phyloP scores from a whole-genome alignment of 1,140 invertebrate species.

The Planococcus citri region DNA sequence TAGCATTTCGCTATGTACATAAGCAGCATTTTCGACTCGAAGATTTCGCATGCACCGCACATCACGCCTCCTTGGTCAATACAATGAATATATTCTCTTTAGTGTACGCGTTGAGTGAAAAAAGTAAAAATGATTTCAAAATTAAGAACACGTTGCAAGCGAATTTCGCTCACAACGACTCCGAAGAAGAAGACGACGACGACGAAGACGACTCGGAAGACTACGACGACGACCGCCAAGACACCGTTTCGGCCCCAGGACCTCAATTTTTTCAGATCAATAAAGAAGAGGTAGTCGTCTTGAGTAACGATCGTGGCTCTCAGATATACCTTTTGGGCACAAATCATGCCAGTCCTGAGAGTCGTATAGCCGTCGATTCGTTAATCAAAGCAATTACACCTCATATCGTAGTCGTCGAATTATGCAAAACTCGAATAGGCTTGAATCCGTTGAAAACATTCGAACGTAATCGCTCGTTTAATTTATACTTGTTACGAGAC shows the following conservation, averaged over 20 bases:
- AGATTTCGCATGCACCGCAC: too few relatives aligned
- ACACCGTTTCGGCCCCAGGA: neutral
- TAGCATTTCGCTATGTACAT: too few relatives aligned
- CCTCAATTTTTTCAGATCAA: slow-evolving; percentile 8
- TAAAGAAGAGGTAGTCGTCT: slow-evolving; percentile 4
- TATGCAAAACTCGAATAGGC: slow-evolving; percentile 7
- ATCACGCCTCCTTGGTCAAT: neutral
- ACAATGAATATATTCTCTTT: neutral
- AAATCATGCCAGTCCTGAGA: slow-evolving; percentile 11
- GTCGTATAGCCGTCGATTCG: neutral
- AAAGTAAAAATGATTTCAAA: slow-evolving; percentile 12
- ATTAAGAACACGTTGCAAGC: neutral
- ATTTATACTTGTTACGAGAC: neutral
- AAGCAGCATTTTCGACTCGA: too few relatives aligned
- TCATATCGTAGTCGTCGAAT: slow-evolving; percentile 7
- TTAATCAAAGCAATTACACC: neutral
- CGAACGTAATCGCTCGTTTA: slow-evolving; percentile 10
- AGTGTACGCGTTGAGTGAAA: slow-evolving; percentile 12
- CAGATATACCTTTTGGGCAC: neutral
- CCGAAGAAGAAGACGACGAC: neutral
- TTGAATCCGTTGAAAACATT: slow-evolving; percentile 12
- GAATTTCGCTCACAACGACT: neutral
- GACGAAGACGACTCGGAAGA: neutral
- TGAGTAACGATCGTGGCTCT: neutral
- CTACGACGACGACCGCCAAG: neutral